A percentile compares a stretch with the other conserved stretches of the same genome.
Evolutionary conservation across 2,888 invertebrate species (phyloP).

Genomic region (Arctia plantaginis): DNA sequence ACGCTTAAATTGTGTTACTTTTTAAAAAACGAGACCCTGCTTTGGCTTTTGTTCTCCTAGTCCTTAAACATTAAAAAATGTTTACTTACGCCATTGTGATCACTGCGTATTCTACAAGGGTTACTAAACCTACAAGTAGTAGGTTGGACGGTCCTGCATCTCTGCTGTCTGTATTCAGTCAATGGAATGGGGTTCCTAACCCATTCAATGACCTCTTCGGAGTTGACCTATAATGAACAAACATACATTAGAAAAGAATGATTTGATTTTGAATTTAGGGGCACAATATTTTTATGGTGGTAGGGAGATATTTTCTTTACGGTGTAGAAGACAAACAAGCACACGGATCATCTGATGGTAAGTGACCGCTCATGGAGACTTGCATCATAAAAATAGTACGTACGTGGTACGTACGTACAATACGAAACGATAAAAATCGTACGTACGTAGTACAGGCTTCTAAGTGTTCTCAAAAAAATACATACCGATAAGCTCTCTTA

Average conservation of each 20-base stretch:
- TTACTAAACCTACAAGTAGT: constrained; percentile 47
- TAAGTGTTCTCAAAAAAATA: neutral
- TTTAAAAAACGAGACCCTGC: neutral
- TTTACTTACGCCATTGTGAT: constrained; percentile 58
- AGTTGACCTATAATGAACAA: constrained; percentile 68
- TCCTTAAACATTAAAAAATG: neutral
- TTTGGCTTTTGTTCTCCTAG: neutral
- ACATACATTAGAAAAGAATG: constrained; percentile 6
- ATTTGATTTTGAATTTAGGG: constrained; percentile 7
- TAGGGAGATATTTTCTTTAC: too few species aligned
- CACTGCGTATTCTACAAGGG: constrained; percentile 59
- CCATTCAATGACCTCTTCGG: constrained; percentile 85
- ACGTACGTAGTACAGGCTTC: neutral
- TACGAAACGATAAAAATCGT: too few species aligned
- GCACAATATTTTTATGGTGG: too few species aligned
- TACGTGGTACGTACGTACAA: too few species aligned
- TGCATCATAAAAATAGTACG: neutral
- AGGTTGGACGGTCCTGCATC: constrained; percentile 53
- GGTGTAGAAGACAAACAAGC: neutral
- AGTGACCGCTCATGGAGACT: too few species aligned
- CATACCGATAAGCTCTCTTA: too few species aligned
- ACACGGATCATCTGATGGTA: neutral
- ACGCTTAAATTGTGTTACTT: neutral
- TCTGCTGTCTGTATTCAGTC: constrained; percentile 60
- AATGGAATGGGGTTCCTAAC: constrained; percentile 83